phyloP scores from a whole-genome alignment of 2,797 vertebrate genomes.

The Lates japonicus region DNA sequence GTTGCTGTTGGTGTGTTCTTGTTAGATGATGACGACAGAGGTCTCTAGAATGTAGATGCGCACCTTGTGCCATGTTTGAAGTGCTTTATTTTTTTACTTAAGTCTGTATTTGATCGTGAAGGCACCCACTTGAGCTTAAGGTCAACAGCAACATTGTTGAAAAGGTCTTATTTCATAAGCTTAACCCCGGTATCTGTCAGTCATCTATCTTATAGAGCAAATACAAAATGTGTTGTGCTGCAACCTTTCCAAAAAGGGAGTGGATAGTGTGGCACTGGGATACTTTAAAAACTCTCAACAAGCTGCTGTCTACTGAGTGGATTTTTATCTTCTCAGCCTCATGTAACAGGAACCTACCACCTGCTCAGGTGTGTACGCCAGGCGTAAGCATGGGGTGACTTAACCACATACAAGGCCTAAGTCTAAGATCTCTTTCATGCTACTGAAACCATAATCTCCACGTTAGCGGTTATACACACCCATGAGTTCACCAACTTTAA shows the following conservation, averaged over 20 bases:
- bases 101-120: neutral
- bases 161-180: neutral
- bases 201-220: neutral
- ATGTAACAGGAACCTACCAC: neutral
- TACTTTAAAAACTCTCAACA: neutral
- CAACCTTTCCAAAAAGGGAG: neutral
- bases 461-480: neutral
- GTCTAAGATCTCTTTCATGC: neutral
- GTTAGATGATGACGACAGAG: slow-evolving; percentile 15
- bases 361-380: neutral
- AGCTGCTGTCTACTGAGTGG: neutral
- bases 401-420: fast-evolving
- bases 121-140: neutral
- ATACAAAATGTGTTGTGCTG: neutral
- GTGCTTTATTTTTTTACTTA: slow-evolving; percentile 18
- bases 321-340: neutral
- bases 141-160: neutral
- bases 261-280: neutral
- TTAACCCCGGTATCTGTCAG: neutral
- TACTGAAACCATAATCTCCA: neutral
- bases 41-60: slow-evolving; percentile 10
- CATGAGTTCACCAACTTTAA: neutral
- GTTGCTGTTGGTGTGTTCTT: slow-evolving; percentile 24
- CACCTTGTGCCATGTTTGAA: neutral
- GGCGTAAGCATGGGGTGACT: neutral